Evolutionary conservation across 2,113 vertebrate species (phyloP).

Genomic region (Syrrhaptes paradoxus): DNA sequence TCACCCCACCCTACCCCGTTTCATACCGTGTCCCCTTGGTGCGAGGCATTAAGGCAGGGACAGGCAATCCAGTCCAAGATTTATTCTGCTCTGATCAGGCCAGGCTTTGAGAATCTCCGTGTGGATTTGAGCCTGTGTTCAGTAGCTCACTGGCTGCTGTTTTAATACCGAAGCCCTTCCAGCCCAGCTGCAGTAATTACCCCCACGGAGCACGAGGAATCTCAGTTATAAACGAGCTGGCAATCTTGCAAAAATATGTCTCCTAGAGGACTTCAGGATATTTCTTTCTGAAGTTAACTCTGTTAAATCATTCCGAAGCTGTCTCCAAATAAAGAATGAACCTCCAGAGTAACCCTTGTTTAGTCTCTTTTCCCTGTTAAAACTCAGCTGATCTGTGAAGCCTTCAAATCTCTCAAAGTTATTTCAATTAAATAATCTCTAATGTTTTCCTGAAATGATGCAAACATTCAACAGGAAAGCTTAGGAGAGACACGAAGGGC

Average conservation of each 20-base stretch:
- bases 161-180: constrained; percentile 45
- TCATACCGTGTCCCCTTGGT: not conserved
- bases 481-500: not conserved
- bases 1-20: not conserved
- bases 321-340: constrained; percentile 44
- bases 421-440: constrained; percentile 19
- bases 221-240: constrained; percentile 59
- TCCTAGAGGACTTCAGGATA: constrained; percentile 49
- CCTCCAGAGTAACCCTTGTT: constrained; percentile 32
- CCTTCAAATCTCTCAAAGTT: not conserved
- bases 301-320: constrained; percentile 62
- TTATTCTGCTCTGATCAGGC: constrained; percentile 59
- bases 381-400: not conserved
- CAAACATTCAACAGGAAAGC: not conserved
- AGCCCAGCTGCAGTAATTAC: constrained; percentile 62
- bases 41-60: not conserved
- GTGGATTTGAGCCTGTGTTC: constrained; percentile 49
- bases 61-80: constrained; percentile 18
- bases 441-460: not conserved
- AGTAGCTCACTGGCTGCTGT: constrained; percentile 53
- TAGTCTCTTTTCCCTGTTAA: not conserved
- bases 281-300: constrained; percentile 58
- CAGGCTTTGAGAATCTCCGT: constrained; percentile 35
- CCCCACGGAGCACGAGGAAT: constrained; percentile 46
- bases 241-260: constrained; percentile 56